Evolutionary conservation across 2,113 vertebrate genomes (phyloP).

Genomic region (Heterochromis multidens): DNA sequence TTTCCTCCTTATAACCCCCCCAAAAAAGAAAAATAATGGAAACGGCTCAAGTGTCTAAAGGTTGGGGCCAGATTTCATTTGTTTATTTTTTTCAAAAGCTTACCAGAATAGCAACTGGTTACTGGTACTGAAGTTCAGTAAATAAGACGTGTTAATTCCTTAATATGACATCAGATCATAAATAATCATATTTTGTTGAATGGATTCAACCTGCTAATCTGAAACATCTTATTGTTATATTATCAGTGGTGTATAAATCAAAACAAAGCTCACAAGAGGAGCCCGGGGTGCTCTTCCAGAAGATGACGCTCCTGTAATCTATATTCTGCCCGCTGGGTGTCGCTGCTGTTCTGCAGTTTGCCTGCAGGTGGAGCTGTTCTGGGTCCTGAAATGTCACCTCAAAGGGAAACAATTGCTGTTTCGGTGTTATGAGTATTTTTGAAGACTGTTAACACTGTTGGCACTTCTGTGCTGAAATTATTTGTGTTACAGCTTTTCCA

Average conservation of each 20-base stretch:
- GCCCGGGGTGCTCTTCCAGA: too few species aligned
- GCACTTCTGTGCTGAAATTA: not conserved
- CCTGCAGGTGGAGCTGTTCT: conserved; percentile 26
- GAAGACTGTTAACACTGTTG: not conserved
- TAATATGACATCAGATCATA: not conserved
- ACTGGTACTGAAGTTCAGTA: too few species aligned
- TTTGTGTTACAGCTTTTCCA: not conserved
- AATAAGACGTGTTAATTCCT: not conserved
- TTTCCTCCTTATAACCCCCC: not conserved
- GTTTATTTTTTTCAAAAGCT: not conserved
- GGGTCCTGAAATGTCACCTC: conserved; percentile 43
- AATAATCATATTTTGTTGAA: not conserved
- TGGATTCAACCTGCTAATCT: not conserved
- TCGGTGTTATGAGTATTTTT: not conserved
- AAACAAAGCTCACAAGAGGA: not conserved
- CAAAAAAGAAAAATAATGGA: not conserved
- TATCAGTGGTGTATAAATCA: not conserved
- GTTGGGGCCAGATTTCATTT: not conserved
- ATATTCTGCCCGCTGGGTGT: conserved; percentile 14
- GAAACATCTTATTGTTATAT: not conserved
- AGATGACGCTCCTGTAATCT: not conserved
- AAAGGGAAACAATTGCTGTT: not conserved
- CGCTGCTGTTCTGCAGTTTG: conserved; percentile 14
- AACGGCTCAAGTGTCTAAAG: not conserved
- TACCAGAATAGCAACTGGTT: not conserved